Percentiles rank a stretch among this genome's conserved stretches.
Evolutionary conservation across 2,113 vertebrate genomes (phyloP).

Genomic region (Thomomys bottae): DNA sequence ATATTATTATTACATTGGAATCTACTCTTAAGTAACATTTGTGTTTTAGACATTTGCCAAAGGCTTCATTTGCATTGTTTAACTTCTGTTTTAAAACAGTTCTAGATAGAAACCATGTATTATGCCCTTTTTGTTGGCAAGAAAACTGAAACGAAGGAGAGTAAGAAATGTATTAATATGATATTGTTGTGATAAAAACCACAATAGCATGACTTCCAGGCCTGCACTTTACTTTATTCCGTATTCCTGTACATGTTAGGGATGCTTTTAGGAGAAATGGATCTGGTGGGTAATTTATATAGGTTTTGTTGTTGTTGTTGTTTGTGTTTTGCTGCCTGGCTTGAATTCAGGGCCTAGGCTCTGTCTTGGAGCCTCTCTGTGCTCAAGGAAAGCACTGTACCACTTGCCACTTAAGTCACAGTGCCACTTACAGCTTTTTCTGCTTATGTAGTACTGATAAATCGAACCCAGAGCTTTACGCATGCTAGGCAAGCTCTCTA

Average conservation of each 20-base stretch:
- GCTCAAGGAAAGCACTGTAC: too few relatives aligned
- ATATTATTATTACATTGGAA: background rate
- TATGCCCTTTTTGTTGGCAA: background rate
- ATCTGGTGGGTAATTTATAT: too few relatives aligned
- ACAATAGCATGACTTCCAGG: background rate
- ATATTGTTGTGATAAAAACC: background rate
- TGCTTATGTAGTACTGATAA: too few relatives aligned
- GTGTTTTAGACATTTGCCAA: background rate
- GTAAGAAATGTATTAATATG: background rate
- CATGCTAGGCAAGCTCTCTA: too few relatives aligned
- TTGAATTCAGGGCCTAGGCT: too few relatives aligned
- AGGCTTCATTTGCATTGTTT: conserved; percentile 6
- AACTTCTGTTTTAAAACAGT: conserved; percentile 26
- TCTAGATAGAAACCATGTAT: background rate
- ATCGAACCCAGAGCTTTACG: too few relatives aligned
- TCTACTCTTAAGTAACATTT: background rate
- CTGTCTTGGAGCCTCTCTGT: too few relatives aligned
- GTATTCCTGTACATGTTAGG: background rate
- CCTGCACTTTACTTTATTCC: background rate
- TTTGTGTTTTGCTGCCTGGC: too few relatives aligned
- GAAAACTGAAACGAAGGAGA: background rate
- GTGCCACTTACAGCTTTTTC: too few relatives aligned
- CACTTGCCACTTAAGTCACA: too few relatives aligned
- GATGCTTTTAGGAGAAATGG: background rate
- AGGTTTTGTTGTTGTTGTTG: too few relatives aligned